Conservation (phyloP, 2,797 vertebrate genomes). For the Anguilla obscura region DNA sequence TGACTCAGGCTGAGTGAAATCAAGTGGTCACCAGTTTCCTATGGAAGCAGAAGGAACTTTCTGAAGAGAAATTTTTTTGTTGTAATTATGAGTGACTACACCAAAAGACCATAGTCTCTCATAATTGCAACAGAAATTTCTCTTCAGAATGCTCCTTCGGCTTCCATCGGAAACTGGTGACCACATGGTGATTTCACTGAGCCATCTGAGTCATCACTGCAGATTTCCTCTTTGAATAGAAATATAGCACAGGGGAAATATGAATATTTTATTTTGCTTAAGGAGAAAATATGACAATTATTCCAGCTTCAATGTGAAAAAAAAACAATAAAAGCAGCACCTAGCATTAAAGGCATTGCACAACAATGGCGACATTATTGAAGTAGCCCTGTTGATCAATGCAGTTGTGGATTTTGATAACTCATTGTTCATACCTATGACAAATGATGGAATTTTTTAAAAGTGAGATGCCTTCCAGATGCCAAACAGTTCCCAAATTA, state of each 20-base stretch:
- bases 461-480: constrained; percentile 64
- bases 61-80: too few species aligned
- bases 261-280: constrained; percentile 64
- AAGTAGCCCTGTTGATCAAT: constrained; percentile 69
- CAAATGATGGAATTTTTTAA: constrained; percentile 70
- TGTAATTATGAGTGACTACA: too few species aligned
- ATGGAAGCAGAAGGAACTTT: too few species aligned
- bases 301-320: constrained; percentile 58
- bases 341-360: constrained; percentile 70
- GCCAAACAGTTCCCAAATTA: constrained; percentile 75
- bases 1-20: too few species aligned
- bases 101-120: neutral
- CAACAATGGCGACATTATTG: constrained; percentile 59
- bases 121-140: neutral
- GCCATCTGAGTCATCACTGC: neutral
- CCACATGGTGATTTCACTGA: neutral
- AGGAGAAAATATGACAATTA: constrained; percentile 70
- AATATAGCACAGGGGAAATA: constrained; percentile 61
- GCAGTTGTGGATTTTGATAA: constrained; percentile 72
- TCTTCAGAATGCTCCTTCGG: neutral
- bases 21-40: too few species aligned
- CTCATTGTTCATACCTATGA: constrained; percentile 64
- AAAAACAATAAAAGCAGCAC: constrained; percentile 68
- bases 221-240: constrained; percentile 66
- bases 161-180: neutral